phyloP scores from a whole-genome alignment of 2,113 vertebrate genomes.

The Cathartes aura region DNA sequence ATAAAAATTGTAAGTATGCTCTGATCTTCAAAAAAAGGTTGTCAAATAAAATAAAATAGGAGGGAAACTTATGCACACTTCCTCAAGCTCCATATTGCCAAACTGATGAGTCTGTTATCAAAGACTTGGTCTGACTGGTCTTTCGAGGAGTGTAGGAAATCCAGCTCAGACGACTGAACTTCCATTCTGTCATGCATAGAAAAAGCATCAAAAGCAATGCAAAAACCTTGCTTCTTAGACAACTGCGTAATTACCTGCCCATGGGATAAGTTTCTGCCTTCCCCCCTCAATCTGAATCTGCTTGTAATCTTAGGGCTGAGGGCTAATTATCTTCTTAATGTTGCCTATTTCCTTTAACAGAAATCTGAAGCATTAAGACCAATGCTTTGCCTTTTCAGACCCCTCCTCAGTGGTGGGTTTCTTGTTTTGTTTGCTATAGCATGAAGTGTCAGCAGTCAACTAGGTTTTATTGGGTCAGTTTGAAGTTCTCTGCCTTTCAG shows the following conservation, averaged over 20 bases:
- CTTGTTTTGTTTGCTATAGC: neutral
- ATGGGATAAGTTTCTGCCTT: neutral
- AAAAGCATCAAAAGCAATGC: constrained; percentile 59
- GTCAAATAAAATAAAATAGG: constrained; percentile 45
- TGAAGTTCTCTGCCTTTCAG: neutral
- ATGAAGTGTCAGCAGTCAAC: neutral
- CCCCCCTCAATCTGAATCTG: neutral
- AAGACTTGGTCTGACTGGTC: constrained; percentile 21
- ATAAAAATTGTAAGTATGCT: constrained; percentile 45
- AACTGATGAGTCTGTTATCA: constrained; percentile 54
- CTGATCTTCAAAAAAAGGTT: constrained; percentile 60
- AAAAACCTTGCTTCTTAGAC: constrained; percentile 26
- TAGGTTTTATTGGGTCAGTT: neutral
- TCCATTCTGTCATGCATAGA: neutral
- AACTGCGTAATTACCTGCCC: neutral
- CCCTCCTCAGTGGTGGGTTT: neutral
- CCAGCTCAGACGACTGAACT: constrained; percentile 44
- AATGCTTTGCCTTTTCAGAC: neutral
- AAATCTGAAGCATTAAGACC: neutral
- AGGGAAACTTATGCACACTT: constrained; percentile 57
- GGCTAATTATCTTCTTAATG: neutral
- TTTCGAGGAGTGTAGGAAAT: constrained; percentile 54
- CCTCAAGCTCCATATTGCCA: constrained; percentile 35
- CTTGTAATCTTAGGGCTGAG: neutral
- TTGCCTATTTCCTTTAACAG: neutral